Conservation (phyloP, 2,888 invertebrate species). For the Aspidiotus rigidus region DNA sequence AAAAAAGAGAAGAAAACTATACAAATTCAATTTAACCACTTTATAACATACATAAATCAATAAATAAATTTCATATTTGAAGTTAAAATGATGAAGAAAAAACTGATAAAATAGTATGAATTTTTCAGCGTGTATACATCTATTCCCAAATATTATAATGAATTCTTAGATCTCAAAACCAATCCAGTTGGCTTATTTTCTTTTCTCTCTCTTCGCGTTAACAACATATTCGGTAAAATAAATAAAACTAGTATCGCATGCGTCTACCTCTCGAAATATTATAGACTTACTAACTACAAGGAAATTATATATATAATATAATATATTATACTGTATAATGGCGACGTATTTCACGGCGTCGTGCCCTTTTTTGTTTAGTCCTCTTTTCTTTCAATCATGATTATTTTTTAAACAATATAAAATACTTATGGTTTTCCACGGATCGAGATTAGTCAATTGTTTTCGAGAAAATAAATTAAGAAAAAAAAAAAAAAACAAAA, state of each 20-base stretch:
- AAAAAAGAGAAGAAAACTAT: constrained; percentile 25
- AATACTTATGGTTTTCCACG: no score
- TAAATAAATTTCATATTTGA: constrained; percentile 13
- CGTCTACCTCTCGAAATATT: not conserved
- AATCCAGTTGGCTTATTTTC: no score
- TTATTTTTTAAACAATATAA: no score
- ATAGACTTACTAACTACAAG: not conserved
- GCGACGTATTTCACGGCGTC: no score
- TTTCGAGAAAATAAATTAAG: constrained; percentile 3
- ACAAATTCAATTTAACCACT: constrained; percentile 21
- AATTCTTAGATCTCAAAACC: no score
- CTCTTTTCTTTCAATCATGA: no score
- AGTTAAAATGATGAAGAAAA: not conserved
- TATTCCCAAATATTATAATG: not conserved
- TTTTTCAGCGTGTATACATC: not conserved
- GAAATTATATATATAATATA: no score
- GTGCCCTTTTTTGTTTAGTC: no score
- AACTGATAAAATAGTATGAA: not conserved
- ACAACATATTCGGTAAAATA: no score
- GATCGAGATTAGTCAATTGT: not conserved
- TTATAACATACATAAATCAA: constrained; percentile 26
- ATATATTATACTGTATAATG: not conserved
- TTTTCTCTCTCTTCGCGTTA: no score
- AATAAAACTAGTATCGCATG: not conserved
- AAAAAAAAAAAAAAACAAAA: constrained; percentile 7